Evolutionary conservation across 2,888 invertebrate genomes (phyloP).

Genomic region (Scaptomyza polygonia): DNA sequence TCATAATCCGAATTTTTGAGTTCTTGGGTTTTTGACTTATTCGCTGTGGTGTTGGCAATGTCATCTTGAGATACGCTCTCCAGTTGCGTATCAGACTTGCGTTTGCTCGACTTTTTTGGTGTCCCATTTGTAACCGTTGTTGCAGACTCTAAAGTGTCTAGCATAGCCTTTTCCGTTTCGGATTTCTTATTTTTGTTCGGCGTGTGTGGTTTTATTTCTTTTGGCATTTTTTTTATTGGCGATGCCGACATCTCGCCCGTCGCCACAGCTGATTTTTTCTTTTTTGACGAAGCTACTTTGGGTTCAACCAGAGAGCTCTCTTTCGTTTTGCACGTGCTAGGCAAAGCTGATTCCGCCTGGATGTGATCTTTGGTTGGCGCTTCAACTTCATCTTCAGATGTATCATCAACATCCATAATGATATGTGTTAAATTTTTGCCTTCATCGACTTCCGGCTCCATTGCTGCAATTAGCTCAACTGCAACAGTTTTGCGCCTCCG

Average conservation of each 20-base stretch:
- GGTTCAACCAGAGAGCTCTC: not conserved
- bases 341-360: not conserved
- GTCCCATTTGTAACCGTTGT: slow-evolving; percentile 1
- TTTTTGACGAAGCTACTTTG: not conserved
- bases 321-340: slow-evolving; percentile 3
- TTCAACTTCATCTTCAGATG: not conserved
- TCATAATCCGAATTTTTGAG: not conserved
- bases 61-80: slow-evolving; percentile 8
- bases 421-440: not conserved
- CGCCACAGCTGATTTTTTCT: not conserved
- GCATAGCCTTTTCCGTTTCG: not conserved
- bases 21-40: slow-evolving; percentile 1
- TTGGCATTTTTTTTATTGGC: not conserved
- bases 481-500: slow-evolving; percentile 24
- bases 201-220: not conserved
- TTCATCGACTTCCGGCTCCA: not conserved
- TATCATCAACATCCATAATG: no score
- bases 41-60: not conserved
- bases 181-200: not conserved
- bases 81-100: not conserved
- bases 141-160: not conserved
- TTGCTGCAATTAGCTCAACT: not conserved
- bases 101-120: slow-evolving; percentile 10
- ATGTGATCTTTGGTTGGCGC: not conserved
- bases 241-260: not conserved